Base-by-base conservation (phyloP, 64 coral and sea anemone genomes). In the Pocillopora damicornis region DNA sequence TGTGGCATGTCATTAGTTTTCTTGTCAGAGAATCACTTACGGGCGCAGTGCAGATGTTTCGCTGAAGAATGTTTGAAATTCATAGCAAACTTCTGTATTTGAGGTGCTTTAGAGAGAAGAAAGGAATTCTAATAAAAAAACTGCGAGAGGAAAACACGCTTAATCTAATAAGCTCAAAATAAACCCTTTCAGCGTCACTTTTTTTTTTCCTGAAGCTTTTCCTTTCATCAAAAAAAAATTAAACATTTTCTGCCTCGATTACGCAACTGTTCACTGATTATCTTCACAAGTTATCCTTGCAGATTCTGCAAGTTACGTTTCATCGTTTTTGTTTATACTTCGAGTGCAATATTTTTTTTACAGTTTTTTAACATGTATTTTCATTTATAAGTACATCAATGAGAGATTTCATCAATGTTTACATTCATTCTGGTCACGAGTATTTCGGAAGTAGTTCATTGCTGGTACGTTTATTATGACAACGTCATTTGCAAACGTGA, bases 401-500 rank as follows among this genome's bases (percentile, higher is more conserved):
- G 59, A 14, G 5, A 6, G 67, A 23, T 71, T 60, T 10, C 22
- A 59, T 63, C 14, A 63, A 62, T 63, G 79, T 63, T 63, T 63
- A 62, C 18, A 81, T 30, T 81, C 63, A 81, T 36, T 81, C 59
- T 81, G 45, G 75, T 77, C 75, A 77, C 75, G 75, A 18, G 75
- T 37, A 57, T 4, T 23, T 58, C 80, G 81, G 65, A 85, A 73
- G 17, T 72, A 58, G 72, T 85, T 85, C 56, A 85, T 26, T 72
- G 22, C 42, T 51, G 36, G 5, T 0, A 17, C 37, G 51, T 58
- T 58, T 20, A 42, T 73, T 56, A 9, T 84, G 81, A 84, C 63
- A 84, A 72, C 81, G 68, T 84, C 35, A 71, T 84, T 84, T 72
- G 81, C 64, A 85, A 72, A 72, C 81, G 65, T 38, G 37, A 23